Conservation (phyloP, 2,888 invertebrate genomes). For the Caenorhabditis sulstoni region DNA sequence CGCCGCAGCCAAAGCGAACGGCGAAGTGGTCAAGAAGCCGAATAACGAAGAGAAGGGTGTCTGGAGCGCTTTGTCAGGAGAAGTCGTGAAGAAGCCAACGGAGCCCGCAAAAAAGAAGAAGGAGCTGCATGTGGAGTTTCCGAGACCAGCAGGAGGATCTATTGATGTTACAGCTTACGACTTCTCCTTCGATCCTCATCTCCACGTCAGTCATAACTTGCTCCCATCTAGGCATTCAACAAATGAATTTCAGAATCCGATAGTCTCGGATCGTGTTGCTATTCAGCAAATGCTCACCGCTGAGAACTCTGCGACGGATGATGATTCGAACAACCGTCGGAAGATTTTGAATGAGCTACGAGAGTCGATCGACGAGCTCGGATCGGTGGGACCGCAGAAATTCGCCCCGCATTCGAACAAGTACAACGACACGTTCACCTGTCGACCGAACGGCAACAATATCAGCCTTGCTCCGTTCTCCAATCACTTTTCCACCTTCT, state of each 20-base stretch:
- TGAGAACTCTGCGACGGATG: constrained; percentile 59
- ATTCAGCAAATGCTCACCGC: constrained; percentile 48
- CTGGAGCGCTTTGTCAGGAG: constrained; percentile 20
- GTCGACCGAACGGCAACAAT: constrained; percentile 50
- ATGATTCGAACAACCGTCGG: constrained; percentile 68
- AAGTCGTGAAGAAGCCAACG: not conserved
- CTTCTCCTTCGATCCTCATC: constrained; percentile 67
- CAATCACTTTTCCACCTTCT: constrained; percentile 47
- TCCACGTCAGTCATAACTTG: constrained; percentile 49
- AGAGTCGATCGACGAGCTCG: constrained; percentile 28
- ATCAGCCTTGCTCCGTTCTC: constrained; percentile 54
- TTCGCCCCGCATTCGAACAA: not conserved
- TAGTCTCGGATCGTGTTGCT: constrained; percentile 30
- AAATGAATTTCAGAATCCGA: constrained; percentile 25
- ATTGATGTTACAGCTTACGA: constrained; percentile 56
- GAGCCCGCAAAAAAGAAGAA: constrained; percentile 11
- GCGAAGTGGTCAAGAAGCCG: not conserved
- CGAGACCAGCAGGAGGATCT: constrained; percentile 32
- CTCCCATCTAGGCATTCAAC: not conserved
- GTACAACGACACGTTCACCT: constrained; percentile 20
- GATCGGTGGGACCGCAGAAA: constrained; percentile 43
- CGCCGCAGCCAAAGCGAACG: constrained; percentile 23
- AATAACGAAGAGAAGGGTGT: constrained; percentile 20
- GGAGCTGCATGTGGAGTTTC: constrained; percentile 36
- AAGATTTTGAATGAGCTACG: constrained; percentile 57